Percentiles rank a stretch among this genome's conserved stretches.
Conservation (phyloP, 2,888 invertebrate species). For the Antheraea assamensis region DNA sequence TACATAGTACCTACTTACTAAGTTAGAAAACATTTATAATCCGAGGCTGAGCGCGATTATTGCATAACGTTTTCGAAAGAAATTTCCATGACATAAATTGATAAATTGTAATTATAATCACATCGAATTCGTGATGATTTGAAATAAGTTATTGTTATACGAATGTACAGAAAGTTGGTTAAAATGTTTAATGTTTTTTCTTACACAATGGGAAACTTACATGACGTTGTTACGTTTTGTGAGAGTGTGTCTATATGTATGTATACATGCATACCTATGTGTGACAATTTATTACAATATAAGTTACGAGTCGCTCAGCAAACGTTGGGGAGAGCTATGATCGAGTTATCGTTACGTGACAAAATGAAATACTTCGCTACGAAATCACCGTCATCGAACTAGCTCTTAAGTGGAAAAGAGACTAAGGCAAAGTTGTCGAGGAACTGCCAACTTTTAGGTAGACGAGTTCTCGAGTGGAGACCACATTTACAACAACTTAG, state of each 20-base stretch:
- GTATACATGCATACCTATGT: not conserved
- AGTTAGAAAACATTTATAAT: slow-evolving; percentile 16
- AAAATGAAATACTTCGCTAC: not conserved
- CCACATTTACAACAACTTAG: not conserved
- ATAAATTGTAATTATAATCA: slow-evolving; percentile 38
- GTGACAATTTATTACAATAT: not conserved
- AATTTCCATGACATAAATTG: slow-evolving; percentile 36
- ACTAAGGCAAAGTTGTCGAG: not conserved
- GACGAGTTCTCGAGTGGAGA: not conserved
- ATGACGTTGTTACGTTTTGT: not conserved
- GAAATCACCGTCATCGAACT: not conserved
- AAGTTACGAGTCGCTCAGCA: not conserved
- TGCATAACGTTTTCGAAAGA: slow-evolving; percentile 32
- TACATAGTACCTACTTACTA: not conserved
- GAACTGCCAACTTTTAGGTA: not conserved
- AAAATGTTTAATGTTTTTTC: not conserved
- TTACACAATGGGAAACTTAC: not conserved
- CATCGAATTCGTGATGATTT: slow-evolving; percentile 30
- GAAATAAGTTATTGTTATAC: not conserved
- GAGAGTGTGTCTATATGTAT: not conserved
- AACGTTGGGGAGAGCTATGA: not conserved
- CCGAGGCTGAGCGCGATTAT: slow-evolving; percentile 21
- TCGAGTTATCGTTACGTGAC: not conserved
- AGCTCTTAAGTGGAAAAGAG: not conserved
- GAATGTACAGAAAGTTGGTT: not conserved